Base-by-base conservation (phyloP, 2,888 invertebrate genomes). In the Luffia ferchaultella region DNA sequence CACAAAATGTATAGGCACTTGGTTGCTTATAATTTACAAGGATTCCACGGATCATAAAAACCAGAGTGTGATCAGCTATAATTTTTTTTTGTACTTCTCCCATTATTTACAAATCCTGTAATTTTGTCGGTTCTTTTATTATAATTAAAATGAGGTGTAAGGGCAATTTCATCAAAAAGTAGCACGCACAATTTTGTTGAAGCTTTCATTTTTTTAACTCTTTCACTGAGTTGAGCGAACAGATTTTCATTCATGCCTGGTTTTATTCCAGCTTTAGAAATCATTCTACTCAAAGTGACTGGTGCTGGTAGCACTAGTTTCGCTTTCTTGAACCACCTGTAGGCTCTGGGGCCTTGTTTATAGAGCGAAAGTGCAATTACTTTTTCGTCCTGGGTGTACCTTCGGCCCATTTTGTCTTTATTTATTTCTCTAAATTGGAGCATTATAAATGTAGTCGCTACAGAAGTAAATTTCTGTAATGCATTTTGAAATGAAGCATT, bases 51-150 rank as follows among this genome's bases (percentile, higher is more conserved):
- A 56, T 19, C 54, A 54, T 54, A 18, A 55, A 51, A 1, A 53
- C 54, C 2, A 54, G 19, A 0, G 56, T 54, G 50, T 54, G 56
- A 40, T 56, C 51, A 2, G 54, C 56, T 12, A 54, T 47, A n/a
- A 15, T 46, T 44, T 15, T 40, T 40, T 40, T 40, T 7, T 15
- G 9, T 40, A 15, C 9, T 9, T 40, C 15, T 40, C 9, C 40
- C 40, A 40, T 40, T 15, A 40, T 40, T 40, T 40, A 40, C 40
- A 40, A 9, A 40, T 15, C 40, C 40, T 40, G 40, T 9, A 9
- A 40, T 40, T 40, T 40, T 7, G 15, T 40, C 40, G 7, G 15
- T 40, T 40, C 40, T 40, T 15, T 9, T 40, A 40, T 40, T 40
- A 15, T 40, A 40, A 15, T 40, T 15, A 40, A 40, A 40, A 15